A percentile compares a stretch with the other conserved stretches of the same genome.
These are phyloP conservation scores for Thereva nobilitata DNA, from an alignment of 2,888 invertebrate species.

Conservation along the genomic window DNA sequence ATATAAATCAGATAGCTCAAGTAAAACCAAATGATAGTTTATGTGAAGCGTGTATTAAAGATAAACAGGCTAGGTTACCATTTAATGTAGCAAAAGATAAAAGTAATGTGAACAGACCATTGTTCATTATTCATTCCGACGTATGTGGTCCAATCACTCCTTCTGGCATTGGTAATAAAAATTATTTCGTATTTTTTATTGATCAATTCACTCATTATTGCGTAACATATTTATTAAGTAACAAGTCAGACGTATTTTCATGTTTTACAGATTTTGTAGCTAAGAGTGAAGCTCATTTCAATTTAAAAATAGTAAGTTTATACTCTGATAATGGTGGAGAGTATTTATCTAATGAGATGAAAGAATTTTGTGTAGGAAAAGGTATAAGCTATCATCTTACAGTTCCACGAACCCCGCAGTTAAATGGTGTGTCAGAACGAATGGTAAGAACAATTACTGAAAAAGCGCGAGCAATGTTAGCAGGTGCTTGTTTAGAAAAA, in stretches of 20 bases:
- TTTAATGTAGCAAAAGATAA: constrained; percentile 42
- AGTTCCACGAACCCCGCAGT: constrained; percentile 53
- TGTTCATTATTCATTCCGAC: constrained; percentile 47
- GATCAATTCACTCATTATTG: constrained; percentile 37
- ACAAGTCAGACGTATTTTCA: constrained; percentile 35
- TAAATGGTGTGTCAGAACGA: constrained; percentile 49
- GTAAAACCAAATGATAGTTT: constrained; percentile 36
- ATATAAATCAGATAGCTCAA: constrained; percentile 29
- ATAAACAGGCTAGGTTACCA: constrained; percentile 7
- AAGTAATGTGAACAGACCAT: constrained; percentile 45
- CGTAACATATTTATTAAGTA: constrained; percentile 32
- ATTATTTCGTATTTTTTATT: constrained; percentile 8
- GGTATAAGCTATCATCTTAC: constrained; percentile 52
- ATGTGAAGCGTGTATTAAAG: constrained; percentile 6
- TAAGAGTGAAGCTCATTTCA: constrained; percentile 46
- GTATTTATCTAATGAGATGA: constrained; percentile 50
- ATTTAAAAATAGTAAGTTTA: constrained; percentile 48
- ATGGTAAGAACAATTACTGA: constrained; percentile 48
- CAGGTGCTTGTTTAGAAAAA: constrained; percentile 48
- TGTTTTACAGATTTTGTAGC: constrained; percentile 45
- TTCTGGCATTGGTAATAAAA: constrained; percentile 46
- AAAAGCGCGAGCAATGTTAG: constrained; percentile 51
- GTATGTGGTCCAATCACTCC: constrained; percentile 45
- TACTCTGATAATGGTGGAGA: constrained; percentile 50
- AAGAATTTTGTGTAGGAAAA: constrained; percentile 48